Evolutionary conservation across 2,113 vertebrate genomes (phyloP).

Genomic region (Motacilla tschutschensis): DNA sequence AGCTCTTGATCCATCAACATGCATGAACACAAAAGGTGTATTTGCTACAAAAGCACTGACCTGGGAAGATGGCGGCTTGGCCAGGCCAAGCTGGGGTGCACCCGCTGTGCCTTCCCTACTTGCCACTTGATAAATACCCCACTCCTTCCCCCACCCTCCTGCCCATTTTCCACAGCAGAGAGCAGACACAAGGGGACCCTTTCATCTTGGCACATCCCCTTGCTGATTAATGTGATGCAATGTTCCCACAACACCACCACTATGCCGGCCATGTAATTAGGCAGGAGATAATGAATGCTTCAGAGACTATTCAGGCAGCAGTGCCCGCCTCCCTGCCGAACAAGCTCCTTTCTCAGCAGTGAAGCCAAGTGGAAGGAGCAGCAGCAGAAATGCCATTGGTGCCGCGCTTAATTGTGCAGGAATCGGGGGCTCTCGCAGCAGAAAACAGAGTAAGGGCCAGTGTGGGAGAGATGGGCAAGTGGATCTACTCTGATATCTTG

Average conservation of each 20-base stretch:
- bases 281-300: constrained; percentile 60
- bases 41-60: neutral
- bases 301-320: constrained; percentile 44
- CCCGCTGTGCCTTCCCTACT: constrained; percentile 44
- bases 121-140: constrained; percentile 50
- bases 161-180: constrained; percentile 64
- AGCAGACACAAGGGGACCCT: constrained; percentile 65
- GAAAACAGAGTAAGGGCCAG: neutral
- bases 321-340: constrained; percentile 41
- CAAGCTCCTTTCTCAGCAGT: constrained; percentile 57
- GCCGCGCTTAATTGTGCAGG: constrained; percentile 25
- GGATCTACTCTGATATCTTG: constrained; percentile 20
- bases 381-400: constrained; percentile 47
- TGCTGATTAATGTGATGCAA: constrained; percentile 59
- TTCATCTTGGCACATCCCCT: constrained; percentile 67
- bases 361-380: constrained; percentile 65
- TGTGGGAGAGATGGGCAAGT: constrained; percentile 44
- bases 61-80: neutral
- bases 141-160: neutral
- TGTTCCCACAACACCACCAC: constrained; percentile 58
- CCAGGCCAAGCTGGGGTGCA: neutral
- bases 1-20: neutral
- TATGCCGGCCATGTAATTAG: constrained; percentile 61
- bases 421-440: neutral
- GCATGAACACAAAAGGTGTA: neutral